Conservation (phyloP, 2,888 invertebrate species). For the Scotopteryx bipunctaria region DNA sequence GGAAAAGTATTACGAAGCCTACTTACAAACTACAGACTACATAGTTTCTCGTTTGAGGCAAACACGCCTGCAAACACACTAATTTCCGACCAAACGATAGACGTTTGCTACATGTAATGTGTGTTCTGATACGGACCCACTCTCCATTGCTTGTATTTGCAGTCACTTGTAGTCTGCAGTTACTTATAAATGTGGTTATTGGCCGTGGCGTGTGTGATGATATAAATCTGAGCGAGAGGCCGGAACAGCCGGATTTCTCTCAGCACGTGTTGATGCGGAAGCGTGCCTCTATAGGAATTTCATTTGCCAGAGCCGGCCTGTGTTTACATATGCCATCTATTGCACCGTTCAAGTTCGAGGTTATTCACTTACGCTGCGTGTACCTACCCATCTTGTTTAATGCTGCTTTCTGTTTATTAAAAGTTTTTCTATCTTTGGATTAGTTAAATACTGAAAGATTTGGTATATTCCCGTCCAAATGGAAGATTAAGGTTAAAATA, state of each 20-base stretch:
- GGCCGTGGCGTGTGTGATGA: slow-evolving; percentile 37
- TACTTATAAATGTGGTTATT: slow-evolving; percentile 38
- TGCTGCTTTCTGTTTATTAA: slow-evolving; percentile 23
- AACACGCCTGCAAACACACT: not conserved
- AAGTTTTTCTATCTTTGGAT: slow-evolving; percentile 10
- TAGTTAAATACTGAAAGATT: not conserved
- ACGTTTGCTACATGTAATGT: not conserved
- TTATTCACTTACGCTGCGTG: slow-evolving; percentile 54
- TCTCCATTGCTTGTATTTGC: not conserved
- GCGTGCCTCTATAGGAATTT: slow-evolving; percentile 65
- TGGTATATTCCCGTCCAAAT: not conserved
- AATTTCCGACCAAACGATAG: too few species aligned
- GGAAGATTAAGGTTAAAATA: not conserved
- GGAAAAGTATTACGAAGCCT: slow-evolving; percentile 36
- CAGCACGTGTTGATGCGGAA: slow-evolving; percentile 66
- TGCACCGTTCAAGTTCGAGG: slow-evolving; percentile 76
- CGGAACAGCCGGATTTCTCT: slow-evolving; percentile 57
- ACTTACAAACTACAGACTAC: not conserved
- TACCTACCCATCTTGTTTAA: slow-evolving; percentile 20
- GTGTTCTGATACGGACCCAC: too few species aligned
- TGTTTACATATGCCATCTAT: slow-evolving; percentile 69
- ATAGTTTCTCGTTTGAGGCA: not conserved
- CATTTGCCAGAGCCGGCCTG: slow-evolving; percentile 62
- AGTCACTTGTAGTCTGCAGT: not conserved
- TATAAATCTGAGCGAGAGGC: slow-evolving; percentile 46